phyloP scores from a whole-genome alignment of 2,113 vertebrate genomes.

The Monarcha castaneiventris region DNA sequence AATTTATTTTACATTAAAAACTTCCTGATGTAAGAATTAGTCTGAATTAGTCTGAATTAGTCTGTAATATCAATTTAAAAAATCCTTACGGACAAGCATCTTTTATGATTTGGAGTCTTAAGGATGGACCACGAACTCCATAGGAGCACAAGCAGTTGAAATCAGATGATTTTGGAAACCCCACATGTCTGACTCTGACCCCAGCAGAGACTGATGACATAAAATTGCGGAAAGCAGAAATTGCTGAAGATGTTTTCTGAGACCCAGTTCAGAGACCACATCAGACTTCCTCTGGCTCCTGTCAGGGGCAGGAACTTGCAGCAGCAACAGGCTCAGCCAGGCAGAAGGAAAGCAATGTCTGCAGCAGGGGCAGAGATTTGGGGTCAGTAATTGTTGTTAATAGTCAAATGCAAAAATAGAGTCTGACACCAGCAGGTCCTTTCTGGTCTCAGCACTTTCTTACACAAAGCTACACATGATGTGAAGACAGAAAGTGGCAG shows the following conservation, averaged over 20 bases:
- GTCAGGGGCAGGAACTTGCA: not conserved
- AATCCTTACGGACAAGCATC: not conserved
- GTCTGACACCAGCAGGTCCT: not conserved
- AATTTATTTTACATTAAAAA: not conserved
- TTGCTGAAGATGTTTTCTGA: not conserved
- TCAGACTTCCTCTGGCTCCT: not conserved
- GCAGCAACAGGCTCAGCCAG: not conserved
- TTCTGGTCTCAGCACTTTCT: not conserved
- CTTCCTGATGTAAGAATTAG: not conserved
- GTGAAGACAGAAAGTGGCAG: not conserved
- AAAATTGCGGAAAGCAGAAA: not conserved
- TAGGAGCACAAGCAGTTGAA: not conserved
- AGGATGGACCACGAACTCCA: not conserved
- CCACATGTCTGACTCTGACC: not conserved
- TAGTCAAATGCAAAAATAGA: not conserved
- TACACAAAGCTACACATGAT: not conserved
- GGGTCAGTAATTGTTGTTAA: not conserved
- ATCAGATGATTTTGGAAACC: not conserved
- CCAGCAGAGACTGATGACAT: not conserved
- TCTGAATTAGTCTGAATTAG: not conserved
- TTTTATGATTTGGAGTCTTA: not conserved
- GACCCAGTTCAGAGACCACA: not conserved
- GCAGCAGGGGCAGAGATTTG: not conserved
- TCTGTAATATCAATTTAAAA: not conserved
- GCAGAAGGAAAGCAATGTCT: not conserved